Evolutionary conservation across 2,888 invertebrate species (phyloP).

Genomic region (Maniola hyperantus): DNA sequence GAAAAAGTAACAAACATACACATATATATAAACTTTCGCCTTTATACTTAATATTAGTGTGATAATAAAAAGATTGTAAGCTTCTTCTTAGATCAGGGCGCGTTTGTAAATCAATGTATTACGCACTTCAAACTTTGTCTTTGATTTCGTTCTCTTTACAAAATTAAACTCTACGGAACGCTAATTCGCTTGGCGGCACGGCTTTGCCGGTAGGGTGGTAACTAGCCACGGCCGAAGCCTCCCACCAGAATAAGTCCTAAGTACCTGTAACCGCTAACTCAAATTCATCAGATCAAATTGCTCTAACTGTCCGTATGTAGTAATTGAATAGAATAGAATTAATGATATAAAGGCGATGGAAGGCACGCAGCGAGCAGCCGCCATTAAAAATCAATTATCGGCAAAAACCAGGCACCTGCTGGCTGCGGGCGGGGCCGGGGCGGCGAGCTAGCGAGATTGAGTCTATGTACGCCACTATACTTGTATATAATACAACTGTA

Average conservation of each 20-base stretch:
- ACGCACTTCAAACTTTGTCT: no score
- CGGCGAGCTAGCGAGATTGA: neutral
- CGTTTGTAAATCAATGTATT: no score
- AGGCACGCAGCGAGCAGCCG: conserved; percentile 29
- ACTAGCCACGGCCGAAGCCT: no score
- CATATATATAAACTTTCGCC: no score
- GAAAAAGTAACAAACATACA: no score
- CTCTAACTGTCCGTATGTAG: conserved; percentile 11
- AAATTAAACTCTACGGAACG: no score
- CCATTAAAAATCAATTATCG: conserved; percentile 53
- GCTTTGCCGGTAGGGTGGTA: no score
- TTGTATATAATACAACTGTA: neutral
- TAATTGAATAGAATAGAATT: conserved; percentile 31
- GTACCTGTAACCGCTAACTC: conserved; percentile 6
- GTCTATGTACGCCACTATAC: neutral
- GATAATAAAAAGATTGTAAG: no score
- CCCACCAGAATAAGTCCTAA: neutral
- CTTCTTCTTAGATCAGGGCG: no score
- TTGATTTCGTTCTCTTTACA: no score
- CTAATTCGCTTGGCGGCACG: no score
- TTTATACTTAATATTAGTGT: no score
- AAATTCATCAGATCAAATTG: conserved; percentile 1
- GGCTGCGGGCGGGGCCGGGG: conserved; percentile 22
- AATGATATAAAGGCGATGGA: conserved; percentile 20
- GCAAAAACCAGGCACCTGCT: conserved; percentile 41